A percentile compares a stretch with the other conserved stretches of the same genome.
phyloP scores from a whole-genome alignment of 2,888 invertebrate species.

The Drosophila falleni region DNA sequence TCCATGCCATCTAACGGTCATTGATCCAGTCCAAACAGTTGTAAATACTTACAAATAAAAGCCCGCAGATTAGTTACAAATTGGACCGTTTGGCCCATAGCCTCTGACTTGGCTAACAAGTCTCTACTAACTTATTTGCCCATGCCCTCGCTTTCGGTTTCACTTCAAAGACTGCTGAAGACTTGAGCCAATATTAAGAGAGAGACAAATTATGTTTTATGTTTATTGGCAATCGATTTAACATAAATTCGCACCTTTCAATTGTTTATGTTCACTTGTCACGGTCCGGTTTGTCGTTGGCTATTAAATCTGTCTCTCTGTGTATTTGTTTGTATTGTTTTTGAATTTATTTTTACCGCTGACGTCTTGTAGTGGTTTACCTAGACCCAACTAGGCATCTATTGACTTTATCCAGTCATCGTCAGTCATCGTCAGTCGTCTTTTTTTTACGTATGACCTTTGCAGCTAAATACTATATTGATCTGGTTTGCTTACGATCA shows the following conservation, averaged over 20 bases:
- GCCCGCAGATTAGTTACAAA: slow-evolving; percentile 37
- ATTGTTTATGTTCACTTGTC: slow-evolving; percentile 58
- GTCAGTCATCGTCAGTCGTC: slow-evolving; percentile 14
- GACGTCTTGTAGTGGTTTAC: slow-evolving; percentile 73
- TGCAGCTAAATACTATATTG: slow-evolving; percentile 53
- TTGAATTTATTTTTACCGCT: slow-evolving; percentile 57
- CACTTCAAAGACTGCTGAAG: slow-evolving; percentile 43
- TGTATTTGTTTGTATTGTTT: slow-evolving; percentile 17
- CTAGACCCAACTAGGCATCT: slow-evolving; percentile 81
- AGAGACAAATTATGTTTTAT: slow-evolving; percentile 56
- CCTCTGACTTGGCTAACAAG: slow-evolving; percentile 13
- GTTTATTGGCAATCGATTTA: slow-evolving; percentile 71
- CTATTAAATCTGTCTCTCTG: slow-evolving; percentile 4
- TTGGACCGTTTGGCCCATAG: slow-evolving; percentile 34
- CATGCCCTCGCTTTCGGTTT: slow-evolving; percentile 60
- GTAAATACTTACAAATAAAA: slow-evolving; percentile 20
- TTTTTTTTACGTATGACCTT: slow-evolving; percentile 58
- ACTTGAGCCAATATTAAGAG: background rate
- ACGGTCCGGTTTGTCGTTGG: slow-evolving; percentile 36
- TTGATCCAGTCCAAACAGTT: slow-evolving; percentile 67
- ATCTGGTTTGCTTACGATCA: slow-evolving; percentile 64
- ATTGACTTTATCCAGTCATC: slow-evolving; percentile 54
- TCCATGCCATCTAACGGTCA: slow-evolving; percentile 50
- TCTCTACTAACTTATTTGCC: slow-evolving; percentile 16
- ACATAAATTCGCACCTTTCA: slow-evolving; percentile 77